Percentiles rank a stretch among this genome's conserved stretches.
phyloP scores from a whole-genome alignment of 2,888 invertebrate species.

The Galerucella pusilla region DNA sequence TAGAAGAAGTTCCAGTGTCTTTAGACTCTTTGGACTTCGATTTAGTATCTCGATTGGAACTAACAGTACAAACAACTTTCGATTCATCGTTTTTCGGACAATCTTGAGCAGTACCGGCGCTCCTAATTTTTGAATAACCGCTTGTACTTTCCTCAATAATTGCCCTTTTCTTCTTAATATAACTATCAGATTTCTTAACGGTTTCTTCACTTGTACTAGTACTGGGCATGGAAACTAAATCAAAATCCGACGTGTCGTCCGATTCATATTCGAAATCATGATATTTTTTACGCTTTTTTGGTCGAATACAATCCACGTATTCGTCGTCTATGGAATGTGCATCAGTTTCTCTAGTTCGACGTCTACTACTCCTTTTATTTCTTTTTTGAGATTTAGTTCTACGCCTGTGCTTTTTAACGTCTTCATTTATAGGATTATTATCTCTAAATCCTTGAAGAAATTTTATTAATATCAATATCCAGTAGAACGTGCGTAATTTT shows the following conservation, averaged over 20 bases:
- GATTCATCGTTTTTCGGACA: background rate
- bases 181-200: background rate
- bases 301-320: background rate
- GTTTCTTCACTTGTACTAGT: background rate
- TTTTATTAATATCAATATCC: background rate
- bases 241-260: background rate
- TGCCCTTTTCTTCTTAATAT: background rate
- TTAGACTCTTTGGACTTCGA: background rate
- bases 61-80: background rate
- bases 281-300: background rate
- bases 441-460: slow-evolving; percentile 33
- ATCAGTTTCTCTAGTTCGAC: slow-evolving; percentile 1
- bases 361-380: slow-evolving; percentile 6
- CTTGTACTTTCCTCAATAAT: background rate
- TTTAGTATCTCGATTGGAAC: background rate
- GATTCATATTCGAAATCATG: background rate
- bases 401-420: slow-evolving; percentile 23
- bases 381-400: slow-evolving; percentile 14
- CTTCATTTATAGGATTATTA: slow-evolving; percentile 30
- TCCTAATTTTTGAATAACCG: background rate
- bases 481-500: no score
- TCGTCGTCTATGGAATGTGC: background rate
- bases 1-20: background rate
- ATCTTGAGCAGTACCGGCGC: background rate
- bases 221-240: background rate